Evolutionary conservation across 1,140 invertebrate species (phyloP).

Genomic region (Ostrea edulis): DNA sequence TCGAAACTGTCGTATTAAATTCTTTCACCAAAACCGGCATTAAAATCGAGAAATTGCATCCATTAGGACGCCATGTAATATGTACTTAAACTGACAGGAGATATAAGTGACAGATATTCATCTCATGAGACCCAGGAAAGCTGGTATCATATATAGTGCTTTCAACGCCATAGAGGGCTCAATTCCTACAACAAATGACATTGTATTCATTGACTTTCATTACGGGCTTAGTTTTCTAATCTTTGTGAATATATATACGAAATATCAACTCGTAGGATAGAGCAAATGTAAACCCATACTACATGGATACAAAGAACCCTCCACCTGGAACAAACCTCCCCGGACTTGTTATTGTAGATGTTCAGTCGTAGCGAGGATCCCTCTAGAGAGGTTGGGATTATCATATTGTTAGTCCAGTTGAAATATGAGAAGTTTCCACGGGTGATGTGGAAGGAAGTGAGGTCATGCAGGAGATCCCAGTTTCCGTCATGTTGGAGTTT

Average conservation of each 20-base stretch:
- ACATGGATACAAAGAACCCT: not conserved
- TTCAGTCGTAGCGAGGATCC: not conserved
- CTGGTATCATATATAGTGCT: too few species aligned
- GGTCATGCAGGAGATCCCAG: not conserved
- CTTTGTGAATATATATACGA: not conserved
- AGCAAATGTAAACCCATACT: too few species aligned
- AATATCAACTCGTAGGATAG: too few species aligned
- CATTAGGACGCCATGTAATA: too few species aligned
- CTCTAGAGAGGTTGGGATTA: not conserved
- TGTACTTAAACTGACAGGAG: too few species aligned
- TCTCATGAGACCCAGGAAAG: too few species aligned
- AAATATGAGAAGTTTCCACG: constrained; percentile 7
- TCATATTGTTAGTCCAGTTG: constrained; percentile 8
- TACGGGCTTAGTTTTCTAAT: not conserved
- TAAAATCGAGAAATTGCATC: too few species aligned
- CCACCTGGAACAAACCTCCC: not conserved
- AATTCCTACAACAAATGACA: not conserved
- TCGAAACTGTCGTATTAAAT: too few species aligned
- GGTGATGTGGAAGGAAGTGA: constrained; percentile 17
- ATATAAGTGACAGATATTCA: too few species aligned
- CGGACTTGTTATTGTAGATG: constrained; percentile 6
- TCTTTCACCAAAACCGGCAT: too few species aligned
- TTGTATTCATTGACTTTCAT: not conserved
- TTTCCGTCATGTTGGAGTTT: constrained; percentile 23
- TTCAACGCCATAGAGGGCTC: too few species aligned